Conservation (phyloP, 2,888 invertebrate species). For the Tiphia femorata region DNA sequence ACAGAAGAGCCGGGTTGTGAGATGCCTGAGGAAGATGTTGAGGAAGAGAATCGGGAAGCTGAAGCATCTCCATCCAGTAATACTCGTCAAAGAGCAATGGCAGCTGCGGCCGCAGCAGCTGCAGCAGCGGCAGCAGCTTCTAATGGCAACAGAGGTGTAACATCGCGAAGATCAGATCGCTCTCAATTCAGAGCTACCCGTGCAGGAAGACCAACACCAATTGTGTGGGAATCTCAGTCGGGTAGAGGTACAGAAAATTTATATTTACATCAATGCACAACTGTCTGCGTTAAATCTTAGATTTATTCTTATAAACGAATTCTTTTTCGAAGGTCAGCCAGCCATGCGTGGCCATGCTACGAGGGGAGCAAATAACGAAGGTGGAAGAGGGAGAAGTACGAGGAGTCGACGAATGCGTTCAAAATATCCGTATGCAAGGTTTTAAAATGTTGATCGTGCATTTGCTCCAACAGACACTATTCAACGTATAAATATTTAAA, state of each 20-base stretch:
- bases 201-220: conserved; percentile 74
- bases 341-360: conserved; percentile 50
- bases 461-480: too few relatives aligned
- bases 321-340: conserved; percentile 41
- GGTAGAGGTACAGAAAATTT: conserved; percentile 44
- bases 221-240: conserved; percentile 73
- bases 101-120: conserved; percentile 61
- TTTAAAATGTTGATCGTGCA: conserved; percentile 11
- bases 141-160: conserved; percentile 46
- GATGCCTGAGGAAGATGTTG: conserved; percentile 64
- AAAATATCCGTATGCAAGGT: conserved; percentile 43
- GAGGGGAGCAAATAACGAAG: conserved; percentile 51
- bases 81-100: conserved; percentile 67
- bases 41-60: conserved; percentile 85
- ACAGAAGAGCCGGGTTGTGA: conserved; percentile 65
- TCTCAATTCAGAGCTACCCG: conserved; percentile 61
- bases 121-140: conserved; percentile 44
- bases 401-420: conserved; percentile 57
- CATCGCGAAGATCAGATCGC: conserved; percentile 59
- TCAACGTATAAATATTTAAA: too few relatives aligned
- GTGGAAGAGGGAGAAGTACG: conserved; percentile 52
- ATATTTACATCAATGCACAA: not conserved
- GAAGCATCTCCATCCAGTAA: conserved; percentile 80
- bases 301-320: not conserved
- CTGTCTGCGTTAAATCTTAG: not conserved